Evolutionary conservation across 2,888 invertebrate species (phyloP).

Genomic region (Argyra leucocephala): DNA sequence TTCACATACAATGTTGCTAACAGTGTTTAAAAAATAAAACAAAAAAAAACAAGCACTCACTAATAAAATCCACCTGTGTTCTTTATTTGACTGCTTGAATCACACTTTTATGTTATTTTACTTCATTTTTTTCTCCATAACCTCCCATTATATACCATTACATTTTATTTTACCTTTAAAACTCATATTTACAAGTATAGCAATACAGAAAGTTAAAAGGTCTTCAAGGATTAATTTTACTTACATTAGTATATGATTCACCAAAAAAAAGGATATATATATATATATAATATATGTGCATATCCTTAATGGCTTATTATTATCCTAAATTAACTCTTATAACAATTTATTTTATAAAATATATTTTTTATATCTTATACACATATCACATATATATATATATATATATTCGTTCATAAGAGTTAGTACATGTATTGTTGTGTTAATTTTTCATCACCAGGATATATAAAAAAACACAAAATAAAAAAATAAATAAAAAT

Average conservation of each 20-base stretch:
- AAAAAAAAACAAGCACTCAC: neutral
- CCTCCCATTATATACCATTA: neutral
- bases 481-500: no score
- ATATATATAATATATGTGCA: neutral
- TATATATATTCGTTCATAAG: no score
- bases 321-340: constrained; percentile 2
- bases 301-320: neutral
- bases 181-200: no score
- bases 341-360: no score
- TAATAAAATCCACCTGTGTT: neutral
- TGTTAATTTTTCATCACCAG: no score
- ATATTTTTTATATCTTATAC: no score
- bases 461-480: no score
- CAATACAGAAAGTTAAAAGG: neutral
- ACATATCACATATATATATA: no score
- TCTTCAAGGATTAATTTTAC: neutral
- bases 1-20: no score
- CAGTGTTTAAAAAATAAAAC: neutral
- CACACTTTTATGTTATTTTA: neutral
- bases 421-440: no score
- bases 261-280: neutral
- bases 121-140: neutral
- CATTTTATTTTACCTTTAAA: neutral
- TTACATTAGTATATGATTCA: neutral
- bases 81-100: neutral